Evolutionary conservation across 2,113 vertebrate genomes (phyloP).

Genomic region (Morone chrysops): DNA sequence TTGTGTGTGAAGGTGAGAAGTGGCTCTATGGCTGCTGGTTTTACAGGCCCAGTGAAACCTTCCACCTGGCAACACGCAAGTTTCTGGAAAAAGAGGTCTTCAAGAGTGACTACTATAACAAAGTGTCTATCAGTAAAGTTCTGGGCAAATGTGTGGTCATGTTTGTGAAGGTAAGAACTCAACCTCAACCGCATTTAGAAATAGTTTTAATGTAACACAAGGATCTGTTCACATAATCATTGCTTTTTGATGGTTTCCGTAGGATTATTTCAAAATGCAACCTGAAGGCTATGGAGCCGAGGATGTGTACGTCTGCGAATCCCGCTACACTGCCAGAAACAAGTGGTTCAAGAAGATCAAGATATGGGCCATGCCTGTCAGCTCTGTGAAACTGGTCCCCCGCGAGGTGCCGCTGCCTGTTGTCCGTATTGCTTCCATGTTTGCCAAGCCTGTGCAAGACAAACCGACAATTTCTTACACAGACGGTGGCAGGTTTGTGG

Average conservation of each 20-base stretch:
- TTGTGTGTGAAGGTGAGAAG: constrained; percentile 89
- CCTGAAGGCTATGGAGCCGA: constrained; percentile 92
- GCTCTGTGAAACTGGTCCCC: constrained; percentile 88
- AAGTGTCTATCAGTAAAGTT: constrained; percentile 94
- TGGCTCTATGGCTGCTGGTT: constrained; percentile 99
- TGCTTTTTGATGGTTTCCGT: neutral
- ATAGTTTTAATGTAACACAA: neutral
- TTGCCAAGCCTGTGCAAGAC: constrained; percentile 92
- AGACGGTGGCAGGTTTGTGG: constrained; percentile 78
- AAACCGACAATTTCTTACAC: constrained; percentile 85
- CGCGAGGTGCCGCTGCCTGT: constrained; percentile 93
- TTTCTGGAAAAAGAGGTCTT: constrained; percentile 98
- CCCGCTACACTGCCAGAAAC: constrained; percentile 92
- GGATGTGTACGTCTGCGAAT: constrained; percentile 96
- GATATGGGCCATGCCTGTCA: constrained; percentile 93
- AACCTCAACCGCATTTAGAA: neutral
- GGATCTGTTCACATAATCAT: neutral
- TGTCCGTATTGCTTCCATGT: constrained; percentile 95
- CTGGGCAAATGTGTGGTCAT: constrained; percentile 96
- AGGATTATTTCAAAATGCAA: constrained; percentile 98
- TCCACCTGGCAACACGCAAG: constrained; percentile 96
- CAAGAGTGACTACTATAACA: constrained; percentile 98
- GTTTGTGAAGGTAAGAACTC: constrained; percentile 93
- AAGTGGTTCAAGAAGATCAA: constrained; percentile 99
- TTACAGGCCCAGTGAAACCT: constrained; percentile 97